A percentile compares a stretch with the other conserved stretches of the same genome.
These are phyloP conservation scores for Sminthurides bifidus DNA, from an alignment of 1,140 invertebrate genomes.

Conservation along the genomic window DNA sequence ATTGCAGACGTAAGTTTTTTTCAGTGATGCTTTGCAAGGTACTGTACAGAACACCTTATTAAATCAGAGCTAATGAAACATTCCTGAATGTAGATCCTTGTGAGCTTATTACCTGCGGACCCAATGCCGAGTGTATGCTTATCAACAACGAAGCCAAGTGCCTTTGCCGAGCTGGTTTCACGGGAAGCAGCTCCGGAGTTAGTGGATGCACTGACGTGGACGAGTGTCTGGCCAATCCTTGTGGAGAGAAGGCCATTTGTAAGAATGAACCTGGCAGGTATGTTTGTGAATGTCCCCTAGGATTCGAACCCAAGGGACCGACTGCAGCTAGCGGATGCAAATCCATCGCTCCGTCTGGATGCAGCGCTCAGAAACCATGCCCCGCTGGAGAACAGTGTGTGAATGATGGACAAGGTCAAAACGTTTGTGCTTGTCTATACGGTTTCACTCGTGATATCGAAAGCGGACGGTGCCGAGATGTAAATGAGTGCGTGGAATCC, in stretches of 20 bases:
- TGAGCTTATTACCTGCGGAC: conserved; percentile 67
- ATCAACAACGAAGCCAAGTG: conserved; percentile 66
- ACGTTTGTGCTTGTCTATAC: conserved; percentile 74
- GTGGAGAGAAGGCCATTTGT: conserved; percentile 68
- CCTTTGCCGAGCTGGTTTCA: conserved; percentile 50
- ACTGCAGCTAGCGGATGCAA: conserved; percentile 48
- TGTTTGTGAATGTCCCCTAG: conserved; percentile 73
- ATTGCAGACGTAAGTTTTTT: conserved; percentile 67
- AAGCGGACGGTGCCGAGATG: conserved; percentile 64
- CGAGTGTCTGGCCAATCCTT: conserved; percentile 65
- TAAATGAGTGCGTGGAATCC: conserved; percentile 71
- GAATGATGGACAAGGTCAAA: conserved; percentile 55
- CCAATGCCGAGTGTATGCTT: conserved; percentile 78
- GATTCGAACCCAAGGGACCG: conserved; percentile 40
- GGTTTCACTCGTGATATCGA: conserved; percentile 62
- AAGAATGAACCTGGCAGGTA: conserved; percentile 75
- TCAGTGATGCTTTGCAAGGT: not conserved
- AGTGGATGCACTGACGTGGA: conserved; percentile 75
- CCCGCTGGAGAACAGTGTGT: conserved; percentile 71
- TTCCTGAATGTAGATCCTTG: conserved; percentile 60
- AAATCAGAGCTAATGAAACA: too few relatives aligned
- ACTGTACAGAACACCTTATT: too few relatives aligned
- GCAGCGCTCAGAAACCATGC: conserved; percentile 61
- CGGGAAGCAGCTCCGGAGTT: conserved; percentile 48
- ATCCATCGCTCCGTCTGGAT: conserved; percentile 46